Base-by-base conservation (phyloP, 1,140 invertebrate species). In the silkworm (Bombyx mori) region DNA sequence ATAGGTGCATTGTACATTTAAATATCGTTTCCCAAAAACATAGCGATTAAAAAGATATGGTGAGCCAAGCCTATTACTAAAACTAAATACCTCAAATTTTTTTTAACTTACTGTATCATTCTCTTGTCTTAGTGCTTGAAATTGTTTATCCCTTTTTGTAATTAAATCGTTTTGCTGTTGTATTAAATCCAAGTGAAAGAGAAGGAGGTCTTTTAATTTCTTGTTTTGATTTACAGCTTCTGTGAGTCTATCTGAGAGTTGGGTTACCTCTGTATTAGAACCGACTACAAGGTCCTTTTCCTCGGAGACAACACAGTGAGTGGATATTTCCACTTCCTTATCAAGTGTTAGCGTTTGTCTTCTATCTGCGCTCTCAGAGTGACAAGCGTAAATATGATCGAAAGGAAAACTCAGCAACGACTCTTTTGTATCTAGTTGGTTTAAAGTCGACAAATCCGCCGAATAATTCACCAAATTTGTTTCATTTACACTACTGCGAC, bases 381-480 rank as follows among this genome's bases (percentile, higher is more conserved):
- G 79, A 60, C 81, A 84, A 7, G 83, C 81, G 59, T 86, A 86
- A 54, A 86, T 74, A 51, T 86, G 81, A 57, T 86, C 83, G 55
- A 86, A 86, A 46, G 83, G 81, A 65, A 86, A 81, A 69, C 76
- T 82, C 58, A 80, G 63, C 60, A 84, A 71, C 22, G 78, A 68
- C 56, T 86, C 81, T 64, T 82, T 84, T n/a, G 75, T 49, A 43
- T 82, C 79, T 63, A 84, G 68, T 67, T 75, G 77, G 65, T 78
- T 80, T 42, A 80, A 66, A 35, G 75, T 73, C 18, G 75, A 66
- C 56, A 80, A 66, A 63, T 83, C 78, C 57, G 73, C 62, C 63
- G 80, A 76, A 68, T 79, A 79, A 75, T 82, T 82, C 72, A 84
- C 77, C 73, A 84, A 77, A 77, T 83, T 84, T 62, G 73, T 75